Base-by-base conservation (phyloP, 2,888 invertebrate genomes). In the Andrena praecox region DNA sequence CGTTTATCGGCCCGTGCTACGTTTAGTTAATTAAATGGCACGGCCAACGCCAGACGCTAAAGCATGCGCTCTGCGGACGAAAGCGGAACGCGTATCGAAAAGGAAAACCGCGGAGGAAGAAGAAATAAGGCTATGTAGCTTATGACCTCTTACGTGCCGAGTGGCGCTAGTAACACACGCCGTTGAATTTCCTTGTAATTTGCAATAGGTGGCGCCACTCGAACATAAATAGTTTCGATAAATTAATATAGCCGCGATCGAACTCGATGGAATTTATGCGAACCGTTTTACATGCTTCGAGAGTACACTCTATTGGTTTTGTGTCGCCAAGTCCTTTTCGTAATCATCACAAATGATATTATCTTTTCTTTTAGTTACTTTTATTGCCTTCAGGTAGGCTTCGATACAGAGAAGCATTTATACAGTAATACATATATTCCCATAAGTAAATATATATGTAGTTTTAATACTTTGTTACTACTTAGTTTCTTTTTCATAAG, bases 11-110 rank as follows among this genome's bases (percentile, higher is more conserved):
- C 85, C 81, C 79, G 82, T 83, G 88, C 85, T 82, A 82, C 89
- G 84, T 91, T 92, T 91, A 91, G 89, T 91, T 92, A 92, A 93
- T 92, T 92, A 91, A 93, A 92, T 85, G 60, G 59, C 56, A 72
- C 62, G 16, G 29, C 66, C 7, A 69, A 60, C 56, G 62, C 66
- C 16, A 27, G 69, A 33, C 29, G 56, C 67, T 42, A 29, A 59
- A 68, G n/a, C 27, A 29, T 27, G 50, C 33, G 20, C 3, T 31
- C 0, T 3, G 42, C 64, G 35, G 3, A 16, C 1, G n/a, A 42
- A 64, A 16, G 50, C 12, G 56, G 35, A 56, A 59, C 50, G 50
- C 16, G n/a, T 12, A 12, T 52, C 42, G 24, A 3, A 33, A 60
- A 10, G 16, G 7, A 1, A 70, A 77, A 68, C 33, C 16, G n/a